phyloP scores from a whole-genome alignment of 2,113 vertebrate species.

The Alethe diademata region DNA sequence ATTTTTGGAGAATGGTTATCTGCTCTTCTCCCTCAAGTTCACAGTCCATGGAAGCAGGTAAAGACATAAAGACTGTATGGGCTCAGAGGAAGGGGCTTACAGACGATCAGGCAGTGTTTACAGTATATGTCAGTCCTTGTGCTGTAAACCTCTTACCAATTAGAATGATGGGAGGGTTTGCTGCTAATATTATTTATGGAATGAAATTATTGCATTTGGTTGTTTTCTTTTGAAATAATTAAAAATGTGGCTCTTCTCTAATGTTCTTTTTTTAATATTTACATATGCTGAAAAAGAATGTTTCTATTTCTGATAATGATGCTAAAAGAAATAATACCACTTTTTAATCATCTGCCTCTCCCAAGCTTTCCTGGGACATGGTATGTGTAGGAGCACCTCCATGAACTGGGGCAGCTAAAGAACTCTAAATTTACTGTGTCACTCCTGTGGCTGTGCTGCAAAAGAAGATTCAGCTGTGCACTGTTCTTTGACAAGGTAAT shows the following conservation, averaged over 20 bases:
- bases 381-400: not conserved
- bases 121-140: not conserved
- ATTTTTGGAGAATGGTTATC: not conserved
- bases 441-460: not conserved
- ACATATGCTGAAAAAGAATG: not conserved
- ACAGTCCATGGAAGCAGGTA: not conserved
- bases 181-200: conserved; percentile 80
- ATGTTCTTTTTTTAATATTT: not conserved
- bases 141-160: conserved; percentile 19
- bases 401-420: not conserved
- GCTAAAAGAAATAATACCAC: not conserved
- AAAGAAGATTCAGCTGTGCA: not conserved
- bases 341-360: not conserved
- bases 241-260: conserved; percentile 63
- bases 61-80: not conserved
- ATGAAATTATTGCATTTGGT: conserved; percentile 71
- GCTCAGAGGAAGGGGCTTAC: not conserved
- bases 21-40: not conserved
- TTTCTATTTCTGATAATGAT: not conserved
- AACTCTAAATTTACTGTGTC: not conserved
- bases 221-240: conserved; percentile 70
- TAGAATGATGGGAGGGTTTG: conserved; percentile 57
- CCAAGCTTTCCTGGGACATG: not conserved
- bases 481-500: not conserved
- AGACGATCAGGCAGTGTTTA: not conserved